These are phyloP conservation scores for Maniola hyperantus DNA, from an alignment of 2,888 invertebrate species.

Conservation along the genomic window DNA sequence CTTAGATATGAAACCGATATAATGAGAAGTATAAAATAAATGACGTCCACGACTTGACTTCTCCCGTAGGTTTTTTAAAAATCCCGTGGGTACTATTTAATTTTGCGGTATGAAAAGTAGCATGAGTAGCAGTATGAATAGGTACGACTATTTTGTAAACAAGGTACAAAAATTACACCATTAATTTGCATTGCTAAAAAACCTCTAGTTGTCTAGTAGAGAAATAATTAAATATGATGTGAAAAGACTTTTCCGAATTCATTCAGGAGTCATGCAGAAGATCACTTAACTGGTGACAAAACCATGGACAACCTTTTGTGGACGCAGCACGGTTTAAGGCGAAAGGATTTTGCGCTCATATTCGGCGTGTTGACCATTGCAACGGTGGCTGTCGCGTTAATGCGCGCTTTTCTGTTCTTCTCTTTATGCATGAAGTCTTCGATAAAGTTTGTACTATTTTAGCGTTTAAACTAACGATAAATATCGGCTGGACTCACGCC, in stretches of 20 bases:
- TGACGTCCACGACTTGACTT: no score
- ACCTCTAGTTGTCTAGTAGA: background rate
- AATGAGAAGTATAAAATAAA: no score
- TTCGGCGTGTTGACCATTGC: conserved; percentile 83
- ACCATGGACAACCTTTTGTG: conserved; percentile 67
- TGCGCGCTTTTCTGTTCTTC: conserved; percentile 85
- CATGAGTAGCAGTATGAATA: no score
- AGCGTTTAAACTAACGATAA: no score
- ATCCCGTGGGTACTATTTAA: no score
- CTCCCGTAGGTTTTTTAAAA: no score
- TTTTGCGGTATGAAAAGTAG: no score
- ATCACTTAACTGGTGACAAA: conserved; percentile 66
- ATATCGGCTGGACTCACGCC: no score
- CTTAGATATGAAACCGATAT: no score
- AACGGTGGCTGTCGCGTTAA: conserved; percentile 82
- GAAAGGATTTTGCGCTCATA: conserved; percentile 67
- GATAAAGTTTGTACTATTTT: conserved; percentile 65
- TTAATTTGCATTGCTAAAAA: no score
- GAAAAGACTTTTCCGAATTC: background rate
- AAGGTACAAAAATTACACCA: background rate
- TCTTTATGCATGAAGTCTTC: conserved; percentile 86
- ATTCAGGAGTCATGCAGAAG: conserved; percentile 70
- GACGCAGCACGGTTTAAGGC: conserved; percentile 59
- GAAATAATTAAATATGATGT: background rate
- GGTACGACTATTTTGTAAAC: no score